Evolutionary conservation across 2,797 vertebrate genomes (phyloP).

Genomic region (Lepus townsendii): DNA sequence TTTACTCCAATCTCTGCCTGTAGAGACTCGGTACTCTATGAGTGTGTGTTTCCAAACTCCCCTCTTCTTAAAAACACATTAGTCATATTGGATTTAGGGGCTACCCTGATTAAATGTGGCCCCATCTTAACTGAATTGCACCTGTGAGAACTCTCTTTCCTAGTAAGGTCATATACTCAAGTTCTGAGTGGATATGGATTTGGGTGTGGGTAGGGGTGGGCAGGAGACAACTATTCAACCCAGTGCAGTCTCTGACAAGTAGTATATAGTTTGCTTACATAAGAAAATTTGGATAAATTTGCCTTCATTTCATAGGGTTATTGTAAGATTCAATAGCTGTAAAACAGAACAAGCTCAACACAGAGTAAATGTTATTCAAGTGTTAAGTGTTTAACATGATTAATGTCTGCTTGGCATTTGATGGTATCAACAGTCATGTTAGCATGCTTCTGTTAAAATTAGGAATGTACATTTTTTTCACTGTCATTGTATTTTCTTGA

Average conservation of each 20-base stretch:
- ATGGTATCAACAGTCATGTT: not conserved
- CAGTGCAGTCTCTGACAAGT: not conserved
- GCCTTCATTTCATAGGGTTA: not conserved
- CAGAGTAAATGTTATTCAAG: not conserved
- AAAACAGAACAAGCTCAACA: not conserved
- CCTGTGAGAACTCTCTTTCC: not conserved
- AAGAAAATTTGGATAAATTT: not conserved
- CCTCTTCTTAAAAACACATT: not conserved
- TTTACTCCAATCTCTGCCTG: not conserved
- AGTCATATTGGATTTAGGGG: not conserved
- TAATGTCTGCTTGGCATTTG: not conserved
- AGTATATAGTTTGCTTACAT: not conserved
- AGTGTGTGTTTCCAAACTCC: not conserved
- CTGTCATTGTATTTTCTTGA: conserved; percentile 16
- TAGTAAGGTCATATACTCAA: not conserved
- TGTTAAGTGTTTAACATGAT: not conserved
- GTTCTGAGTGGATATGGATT: not conserved
- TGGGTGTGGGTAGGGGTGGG: not conserved
- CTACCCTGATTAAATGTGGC: not conserved
- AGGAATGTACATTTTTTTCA: not conserved
- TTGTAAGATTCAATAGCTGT: not conserved
- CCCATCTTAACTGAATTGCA: not conserved
- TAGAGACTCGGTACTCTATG: too few relatives aligned
- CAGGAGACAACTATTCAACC: not conserved
- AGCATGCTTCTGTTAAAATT: conserved; percentile 7